A percentile compares a stretch with the other conserved stretches of the same genome.
These are phyloP conservation scores for Nasalis larvatus DNA, from an alignment of 2,113 vertebrate genomes.

Conservation along the genomic window DNA sequence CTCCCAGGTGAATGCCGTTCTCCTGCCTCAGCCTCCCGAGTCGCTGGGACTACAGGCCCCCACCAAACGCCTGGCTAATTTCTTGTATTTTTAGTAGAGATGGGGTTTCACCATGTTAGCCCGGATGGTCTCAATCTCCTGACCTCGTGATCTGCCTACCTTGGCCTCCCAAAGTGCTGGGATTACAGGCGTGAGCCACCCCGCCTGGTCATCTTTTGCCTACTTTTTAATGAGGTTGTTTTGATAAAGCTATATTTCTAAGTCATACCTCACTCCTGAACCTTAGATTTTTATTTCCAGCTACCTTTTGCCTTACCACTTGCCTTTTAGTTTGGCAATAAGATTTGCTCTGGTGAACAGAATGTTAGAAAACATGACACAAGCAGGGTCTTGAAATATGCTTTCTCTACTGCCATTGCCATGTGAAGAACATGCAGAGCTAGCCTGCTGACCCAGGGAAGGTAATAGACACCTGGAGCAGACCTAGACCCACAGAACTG, in stretches of 20 bases:
- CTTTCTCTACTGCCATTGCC: not conserved
- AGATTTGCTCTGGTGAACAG: not conserved
- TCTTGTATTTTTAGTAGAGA: too few species aligned
- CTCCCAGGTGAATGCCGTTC: too few species aligned
- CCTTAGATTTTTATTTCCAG: not conserved
- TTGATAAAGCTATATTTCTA: not conserved
- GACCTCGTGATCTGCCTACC: too few species aligned
- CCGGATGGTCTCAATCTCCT: too few species aligned
- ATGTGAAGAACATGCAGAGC: not conserved
- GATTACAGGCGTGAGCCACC: too few species aligned
- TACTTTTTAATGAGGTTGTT: too few species aligned
- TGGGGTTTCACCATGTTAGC: too few species aligned
- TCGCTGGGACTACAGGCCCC: too few species aligned
- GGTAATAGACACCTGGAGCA: not conserved
- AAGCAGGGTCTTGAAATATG: not conserved
- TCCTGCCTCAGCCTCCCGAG: too few species aligned
- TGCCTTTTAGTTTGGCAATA: not conserved
- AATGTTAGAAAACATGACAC: not conserved
- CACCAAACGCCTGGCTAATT: too few species aligned
- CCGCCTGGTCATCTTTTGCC: too few species aligned
- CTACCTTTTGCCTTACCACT: not conserved
- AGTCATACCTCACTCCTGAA: not conserved
- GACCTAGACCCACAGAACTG: not conserved
- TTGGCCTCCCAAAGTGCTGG: too few species aligned
- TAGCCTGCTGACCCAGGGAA: not conserved